Percentiles rank a stretch among this genome's conserved stretches.
phyloP scores from a whole-genome alignment of 35 echinoderm and acorn worm genomes.

The Holothuria glaberrima region DNA sequence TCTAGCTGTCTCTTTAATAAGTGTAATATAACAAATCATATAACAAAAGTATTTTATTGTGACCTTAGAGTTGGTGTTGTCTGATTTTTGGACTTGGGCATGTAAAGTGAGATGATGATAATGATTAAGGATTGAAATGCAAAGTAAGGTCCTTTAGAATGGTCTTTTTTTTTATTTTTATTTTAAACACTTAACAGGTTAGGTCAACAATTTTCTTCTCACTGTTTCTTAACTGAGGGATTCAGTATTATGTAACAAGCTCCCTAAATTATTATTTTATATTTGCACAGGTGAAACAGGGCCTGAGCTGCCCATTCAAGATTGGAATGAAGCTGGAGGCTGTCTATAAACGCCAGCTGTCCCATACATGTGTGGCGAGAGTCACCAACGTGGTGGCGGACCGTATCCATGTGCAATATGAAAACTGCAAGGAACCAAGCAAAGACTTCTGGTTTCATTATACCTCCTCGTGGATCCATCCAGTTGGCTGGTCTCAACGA shows the following conservation, averaged over 20 bases:
- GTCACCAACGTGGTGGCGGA: slow-evolving; percentile 75
- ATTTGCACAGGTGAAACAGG: slow-evolving; percentile 64
- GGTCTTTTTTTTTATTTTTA: too few species aligned
- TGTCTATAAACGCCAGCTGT: slow-evolving; percentile 87
- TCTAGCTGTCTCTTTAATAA: too few species aligned
- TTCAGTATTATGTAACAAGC: not conserved
- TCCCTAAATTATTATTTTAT: not conserved
- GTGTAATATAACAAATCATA: too few species aligned
- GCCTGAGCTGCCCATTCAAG: slow-evolving; percentile 78
- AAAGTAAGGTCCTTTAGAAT: too few species aligned
- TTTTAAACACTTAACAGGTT: too few species aligned
- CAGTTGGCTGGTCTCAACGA: slow-evolving; percentile 84
- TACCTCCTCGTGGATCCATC: slow-evolving; percentile 87
- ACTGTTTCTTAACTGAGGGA: too few species aligned
- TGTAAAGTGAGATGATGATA: too few species aligned
- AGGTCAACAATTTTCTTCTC: too few species aligned
- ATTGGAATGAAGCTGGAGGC: slow-evolving; percentile 84
- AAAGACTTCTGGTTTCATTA: slow-evolving; percentile 97
- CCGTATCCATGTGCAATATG: slow-evolving; percentile 95
- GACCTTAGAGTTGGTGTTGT: too few species aligned
- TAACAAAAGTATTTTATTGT: too few species aligned
- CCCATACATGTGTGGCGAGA: slow-evolving; percentile 80
- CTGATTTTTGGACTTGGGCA: too few species aligned
- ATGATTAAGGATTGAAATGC: too few species aligned
- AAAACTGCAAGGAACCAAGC: slow-evolving; percentile 83